A percentile compares a stretch with the other conserved stretches of the same genome.
Conservation (phyloP, 2,113 vertebrate species). For the Scortum barcoo region DNA sequence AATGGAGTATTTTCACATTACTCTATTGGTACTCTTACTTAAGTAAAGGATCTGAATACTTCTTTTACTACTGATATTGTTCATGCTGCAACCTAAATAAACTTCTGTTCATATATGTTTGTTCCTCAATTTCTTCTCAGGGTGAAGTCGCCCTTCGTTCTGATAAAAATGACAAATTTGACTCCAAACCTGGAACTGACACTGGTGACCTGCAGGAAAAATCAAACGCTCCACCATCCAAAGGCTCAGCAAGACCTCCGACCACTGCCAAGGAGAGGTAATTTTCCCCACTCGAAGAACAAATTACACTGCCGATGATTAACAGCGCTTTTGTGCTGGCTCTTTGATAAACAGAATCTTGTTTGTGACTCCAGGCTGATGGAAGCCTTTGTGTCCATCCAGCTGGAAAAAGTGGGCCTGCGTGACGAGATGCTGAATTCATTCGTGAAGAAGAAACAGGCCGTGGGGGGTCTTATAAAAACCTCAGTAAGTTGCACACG, state of each 20-base stretch:
- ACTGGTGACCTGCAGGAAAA: background rate
- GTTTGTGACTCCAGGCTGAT: conserved; percentile 68
- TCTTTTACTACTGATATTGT: background rate
- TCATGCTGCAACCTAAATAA: background rate
- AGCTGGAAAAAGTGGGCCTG: conserved; percentile 82
- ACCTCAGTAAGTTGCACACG: conserved; percentile 71
- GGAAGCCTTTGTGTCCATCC: conserved; percentile 86
- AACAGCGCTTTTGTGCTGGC: background rate
- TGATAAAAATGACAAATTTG: conserved; percentile 58
- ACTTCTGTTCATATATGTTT: background rate
- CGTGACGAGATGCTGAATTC: conserved; percentile 80
- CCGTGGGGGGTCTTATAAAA: conserved; percentile 60
- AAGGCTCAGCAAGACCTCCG: conserved; percentile 4
- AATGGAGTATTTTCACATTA: background rate
- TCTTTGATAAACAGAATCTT: conserved; percentile 16
- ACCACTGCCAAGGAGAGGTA: conserved; percentile 31
- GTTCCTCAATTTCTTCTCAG: conserved; percentile 19
- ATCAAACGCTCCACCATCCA: background rate
- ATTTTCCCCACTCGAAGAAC: background rate
- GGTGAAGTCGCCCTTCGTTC: background rate
- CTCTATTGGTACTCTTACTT: background rate
- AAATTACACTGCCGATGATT: background rate
- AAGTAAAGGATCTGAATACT: background rate
- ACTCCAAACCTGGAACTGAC: conserved; percentile 34
- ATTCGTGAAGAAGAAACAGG: conserved; percentile 80